Conservation (phyloP, 2,113 vertebrate genomes). For the Piprites chloris region DNA sequence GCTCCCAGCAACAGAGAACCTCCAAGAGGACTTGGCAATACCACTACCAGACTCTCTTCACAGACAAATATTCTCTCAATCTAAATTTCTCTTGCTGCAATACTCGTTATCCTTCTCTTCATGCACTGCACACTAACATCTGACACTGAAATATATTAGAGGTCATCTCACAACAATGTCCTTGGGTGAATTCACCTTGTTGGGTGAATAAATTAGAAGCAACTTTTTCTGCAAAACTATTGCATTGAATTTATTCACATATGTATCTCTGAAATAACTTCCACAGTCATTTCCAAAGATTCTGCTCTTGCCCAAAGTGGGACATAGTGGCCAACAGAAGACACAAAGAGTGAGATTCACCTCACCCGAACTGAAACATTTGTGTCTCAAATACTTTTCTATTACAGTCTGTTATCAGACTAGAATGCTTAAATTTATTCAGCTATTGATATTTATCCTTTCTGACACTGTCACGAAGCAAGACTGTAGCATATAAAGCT, state of each 20-base stretch:
- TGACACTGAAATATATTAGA: not conserved
- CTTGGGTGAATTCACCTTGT: no score
- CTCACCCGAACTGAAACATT: not conserved
- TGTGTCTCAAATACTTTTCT: not conserved
- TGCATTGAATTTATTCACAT: not conserved
- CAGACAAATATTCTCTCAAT: not conserved
- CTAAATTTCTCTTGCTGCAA: not conserved
- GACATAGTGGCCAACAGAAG: not conserved
- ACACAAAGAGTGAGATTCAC: not conserved
- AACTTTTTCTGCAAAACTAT: not conserved
- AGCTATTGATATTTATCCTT: not conserved
- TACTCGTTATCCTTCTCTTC: not conserved
- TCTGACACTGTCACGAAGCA: not conserved
- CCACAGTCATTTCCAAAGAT: not conserved
- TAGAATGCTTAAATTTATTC: not conserved
- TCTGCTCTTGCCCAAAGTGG: not conserved
- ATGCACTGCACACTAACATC: not conserved
- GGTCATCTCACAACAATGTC: not conserved
- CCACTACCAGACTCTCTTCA: not conserved
- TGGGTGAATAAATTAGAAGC: not conserved
- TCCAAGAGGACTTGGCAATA: not conserved
- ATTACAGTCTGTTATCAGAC: not conserved
- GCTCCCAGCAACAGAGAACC: not conserved
- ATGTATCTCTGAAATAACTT: not conserved
- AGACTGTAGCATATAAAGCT: not conserved